Evolutionary conservation across 2,113 vertebrate genomes (phyloP), one percentile per base, ranked within the genome.

Genomic region (Eublepharis macularius): DNA sequence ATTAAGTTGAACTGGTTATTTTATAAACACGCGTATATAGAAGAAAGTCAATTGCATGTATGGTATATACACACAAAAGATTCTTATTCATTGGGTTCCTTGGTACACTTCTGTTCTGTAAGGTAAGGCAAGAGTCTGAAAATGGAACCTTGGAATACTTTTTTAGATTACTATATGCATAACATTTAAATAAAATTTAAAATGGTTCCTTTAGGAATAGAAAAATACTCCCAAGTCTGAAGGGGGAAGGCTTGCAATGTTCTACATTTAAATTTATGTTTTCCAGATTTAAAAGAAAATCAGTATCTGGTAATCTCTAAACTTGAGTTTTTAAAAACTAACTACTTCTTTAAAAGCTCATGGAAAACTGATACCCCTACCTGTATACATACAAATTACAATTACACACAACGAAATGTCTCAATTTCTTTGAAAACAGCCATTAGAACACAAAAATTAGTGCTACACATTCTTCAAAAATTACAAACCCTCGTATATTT

Each of bases 121-220:
- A 69, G 32, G 76, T 84, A 94, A 94, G 91, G 39, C 86, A 91
- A 69, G 54, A 90, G 85, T 68, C 86, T 95, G 74, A 89, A 95
- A 93, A 95, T 92, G 89, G 91, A 87, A 95, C 74, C 87, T 68
- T 39, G 90, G 88, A 76, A 92, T 81, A 90, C 72, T 88, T 82
- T 54, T 87, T 87, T 83, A 90, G 93, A 89, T 94, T 87, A 95
- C 87, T 94, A 92, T 74, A 87, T 49, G 90, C 68, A 39, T 65
- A 90, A 93, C n/a, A 87, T 87, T 86, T 86, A 86, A 91, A 83
- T 76, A 86, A 92, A 90, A 88, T 93, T 86, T 13, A 93, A 88
- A 92, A 87, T 83, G 93, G 70, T 85, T 86, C 87, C 85, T 91
- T 87, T 74, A 77, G 93, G 83, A 95, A 93, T 54, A 79, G 45